A percentile compares a stretch with the other conserved stretches of the same genome.
Conservation (phyloP, 2,113 vertebrate genomes). For the Blennius ocellaris region DNA sequence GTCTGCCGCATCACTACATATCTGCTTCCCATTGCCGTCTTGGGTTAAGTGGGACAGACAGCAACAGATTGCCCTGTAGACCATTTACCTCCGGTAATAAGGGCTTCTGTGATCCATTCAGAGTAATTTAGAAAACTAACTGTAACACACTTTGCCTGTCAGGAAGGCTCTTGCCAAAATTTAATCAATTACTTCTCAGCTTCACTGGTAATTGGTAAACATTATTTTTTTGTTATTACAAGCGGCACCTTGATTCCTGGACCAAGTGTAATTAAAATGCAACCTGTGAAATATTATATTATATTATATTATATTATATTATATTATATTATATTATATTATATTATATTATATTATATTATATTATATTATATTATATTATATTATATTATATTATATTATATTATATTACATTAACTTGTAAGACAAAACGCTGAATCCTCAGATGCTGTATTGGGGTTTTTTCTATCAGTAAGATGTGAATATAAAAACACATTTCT, state of each 20-base stretch:
- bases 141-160: slow-evolving; percentile 25
- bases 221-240: slow-evolving; percentile 33
- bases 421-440: too few species aligned
- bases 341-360: not conserved
- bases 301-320: slow-evolving; percentile 1
- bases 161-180: slow-evolving; percentile 21
- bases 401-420: too few species aligned
- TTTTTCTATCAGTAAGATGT: too few species aligned
- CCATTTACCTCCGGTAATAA: slow-evolving; percentile 64
- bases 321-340: not conserved
- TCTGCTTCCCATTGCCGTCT: slow-evolving; percentile 35
- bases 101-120: slow-evolving; percentile 56
- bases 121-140: slow-evolving; percentile 58
- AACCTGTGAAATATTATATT: slow-evolving; percentile 5
- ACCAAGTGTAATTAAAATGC: slow-evolving; percentile 9
- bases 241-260: slow-evolving; percentile 18
- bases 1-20: slow-evolving; percentile 36
- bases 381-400: too few species aligned
- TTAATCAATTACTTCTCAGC: slow-evolving; percentile 38
- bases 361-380: too few species aligned
- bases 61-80: slow-evolving; percentile 75
- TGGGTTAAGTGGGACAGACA: slow-evolving; percentile 73
- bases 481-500: too few species aligned
- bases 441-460: too few species aligned
- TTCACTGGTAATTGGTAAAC: slow-evolving; percentile 24